Evolutionary conservation across 2,797 vertebrate species (phyloP).

Genomic region (Coracias cyanogaster): DNA sequence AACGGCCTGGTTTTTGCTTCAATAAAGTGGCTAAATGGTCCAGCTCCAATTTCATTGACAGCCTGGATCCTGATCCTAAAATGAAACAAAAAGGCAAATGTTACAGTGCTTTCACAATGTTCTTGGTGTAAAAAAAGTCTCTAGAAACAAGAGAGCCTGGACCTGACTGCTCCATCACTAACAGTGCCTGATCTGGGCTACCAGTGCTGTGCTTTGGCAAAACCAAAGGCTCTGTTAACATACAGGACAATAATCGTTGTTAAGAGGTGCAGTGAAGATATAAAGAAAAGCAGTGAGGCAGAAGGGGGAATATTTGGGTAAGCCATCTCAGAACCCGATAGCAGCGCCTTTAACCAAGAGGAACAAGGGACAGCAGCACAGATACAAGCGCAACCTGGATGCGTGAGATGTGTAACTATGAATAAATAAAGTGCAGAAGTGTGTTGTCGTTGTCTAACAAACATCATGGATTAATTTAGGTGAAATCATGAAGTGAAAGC

Average conservation of each 20-base stretch:
- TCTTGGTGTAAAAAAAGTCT: neutral
- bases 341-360: neutral
- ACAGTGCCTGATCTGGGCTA: neutral
- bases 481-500: neutral
- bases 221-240: neutral
- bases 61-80: slow-evolving; percentile 93
- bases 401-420: fast-evolving
- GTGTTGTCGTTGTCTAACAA: neutral
- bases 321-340: neutral
- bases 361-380: neutral
- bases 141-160: neutral
- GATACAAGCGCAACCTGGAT: neutral
- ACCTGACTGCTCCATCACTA: neutral
- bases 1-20: slow-evolving; percentile 90
- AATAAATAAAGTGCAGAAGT: neutral
- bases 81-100: neutral
- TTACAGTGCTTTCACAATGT: neutral
- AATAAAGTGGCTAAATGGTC: slow-evolving; percentile 89
- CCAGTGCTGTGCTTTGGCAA: neutral
- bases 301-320: neutral
- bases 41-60: slow-evolving; percentile 91
- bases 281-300: neutral
- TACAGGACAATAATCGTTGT: neutral
- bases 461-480: neutral
- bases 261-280: neutral